Evolutionary conservation across 2,888 invertebrate genomes (phyloP).

Genomic region (Anodontia alba): DNA sequence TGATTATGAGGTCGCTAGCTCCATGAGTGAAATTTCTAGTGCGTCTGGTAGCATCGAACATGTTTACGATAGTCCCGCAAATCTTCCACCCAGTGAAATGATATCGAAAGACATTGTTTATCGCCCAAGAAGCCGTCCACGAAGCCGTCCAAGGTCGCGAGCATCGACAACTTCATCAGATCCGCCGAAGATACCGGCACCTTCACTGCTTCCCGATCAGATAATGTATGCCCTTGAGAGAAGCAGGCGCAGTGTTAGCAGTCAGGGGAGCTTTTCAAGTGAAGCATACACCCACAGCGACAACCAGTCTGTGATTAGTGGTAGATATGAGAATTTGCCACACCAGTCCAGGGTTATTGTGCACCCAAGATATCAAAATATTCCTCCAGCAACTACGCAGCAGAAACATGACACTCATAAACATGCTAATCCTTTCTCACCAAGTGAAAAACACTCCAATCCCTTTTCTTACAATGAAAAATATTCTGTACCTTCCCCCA

Average conservation of each 20-base stretch:
- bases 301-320: constrained; percentile 19
- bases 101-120: constrained; percentile 58
- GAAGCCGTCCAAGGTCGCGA: constrained; percentile 51
- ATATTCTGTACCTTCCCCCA: not conserved
- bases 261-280: constrained; percentile 58
- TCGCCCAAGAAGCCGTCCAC: constrained; percentile 27
- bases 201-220: constrained; percentile 49
- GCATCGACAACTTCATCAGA: constrained; percentile 43
- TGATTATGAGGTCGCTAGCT: constrained; percentile 60
- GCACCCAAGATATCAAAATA: constrained; percentile 14
- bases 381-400: not conserved
- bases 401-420: constrained; percentile 13
- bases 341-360: constrained; percentile 11
- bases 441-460: constrained; percentile 7
- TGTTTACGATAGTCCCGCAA: constrained; percentile 49
- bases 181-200: constrained; percentile 51
- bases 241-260: constrained; percentile 60
- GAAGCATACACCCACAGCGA: constrained; percentile 56
- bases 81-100: constrained; percentile 63
- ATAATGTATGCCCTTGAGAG: constrained; percentile 61
- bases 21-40: constrained; percentile 60
- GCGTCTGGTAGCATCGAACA: constrained; percentile 49
- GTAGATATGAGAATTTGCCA: constrained; percentile 14
- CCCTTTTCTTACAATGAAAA: not conserved
- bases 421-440: constrained; percentile 17